Evolutionary conservation across 2,888 invertebrate genomes (phyloP).

Genomic region (Dryobota labecula): DNA sequence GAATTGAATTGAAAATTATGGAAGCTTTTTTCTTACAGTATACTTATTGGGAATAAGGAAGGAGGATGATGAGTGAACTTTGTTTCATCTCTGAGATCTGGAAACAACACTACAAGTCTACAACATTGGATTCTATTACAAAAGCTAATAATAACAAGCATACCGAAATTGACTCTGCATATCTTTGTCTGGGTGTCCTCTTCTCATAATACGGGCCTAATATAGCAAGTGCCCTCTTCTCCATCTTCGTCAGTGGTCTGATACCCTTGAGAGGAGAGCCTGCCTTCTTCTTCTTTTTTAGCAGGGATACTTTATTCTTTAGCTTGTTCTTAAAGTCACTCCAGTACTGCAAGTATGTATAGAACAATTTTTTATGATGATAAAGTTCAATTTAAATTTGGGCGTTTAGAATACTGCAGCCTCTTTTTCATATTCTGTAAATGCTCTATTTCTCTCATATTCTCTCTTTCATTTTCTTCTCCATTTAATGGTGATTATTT

Average conservation of each 20-base stretch:
- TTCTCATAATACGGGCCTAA: constrained; percentile 79
- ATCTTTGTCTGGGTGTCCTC: constrained; percentile 64
- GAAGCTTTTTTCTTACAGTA: not conserved
- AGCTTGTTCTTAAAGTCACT: constrained; percentile 84
- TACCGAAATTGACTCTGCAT: constrained; percentile 68
- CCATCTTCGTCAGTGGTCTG: constrained; percentile 77
- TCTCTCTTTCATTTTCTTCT: not conserved
- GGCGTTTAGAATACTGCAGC: not conserved
- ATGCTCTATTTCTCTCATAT: not conserved
- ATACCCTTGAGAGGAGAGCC: constrained; percentile 69
- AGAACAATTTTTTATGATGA: not conserved
- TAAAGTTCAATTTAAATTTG: not conserved
- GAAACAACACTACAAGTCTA: not conserved
- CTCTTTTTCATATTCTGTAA: not conserved
- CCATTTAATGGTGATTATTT: not conserved
- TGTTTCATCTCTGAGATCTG: no score
- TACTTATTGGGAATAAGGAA: not conserved
- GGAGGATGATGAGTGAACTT: not conserved
- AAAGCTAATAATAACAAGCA: constrained; percentile 41
- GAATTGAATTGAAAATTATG: no score
- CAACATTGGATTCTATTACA: not conserved
- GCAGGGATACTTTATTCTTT: constrained; percentile 76
- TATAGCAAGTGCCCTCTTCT: constrained; percentile 78
- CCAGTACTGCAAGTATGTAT: constrained; percentile 78
- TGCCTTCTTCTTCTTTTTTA: constrained; percentile 71